Conservation (phyloP, 2,113 vertebrate genomes). For the Polyodon spathula region DNA sequence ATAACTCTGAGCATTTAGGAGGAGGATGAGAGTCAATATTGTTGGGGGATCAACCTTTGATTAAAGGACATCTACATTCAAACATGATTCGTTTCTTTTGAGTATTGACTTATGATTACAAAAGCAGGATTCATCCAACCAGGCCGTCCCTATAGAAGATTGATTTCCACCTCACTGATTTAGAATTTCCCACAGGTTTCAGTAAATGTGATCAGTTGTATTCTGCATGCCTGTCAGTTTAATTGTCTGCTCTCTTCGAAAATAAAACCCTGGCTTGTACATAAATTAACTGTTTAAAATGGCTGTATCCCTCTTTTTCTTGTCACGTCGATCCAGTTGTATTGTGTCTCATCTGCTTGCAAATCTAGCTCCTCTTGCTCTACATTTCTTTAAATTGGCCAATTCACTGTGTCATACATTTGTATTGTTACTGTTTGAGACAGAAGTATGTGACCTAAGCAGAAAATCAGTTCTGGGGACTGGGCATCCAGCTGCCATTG, state of each 20-base stretch:
- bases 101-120: neutral
- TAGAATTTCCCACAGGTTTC: neutral
- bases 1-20: conserved; percentile 3
- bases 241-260: neutral
- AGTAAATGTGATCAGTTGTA: conserved; percentile 5
- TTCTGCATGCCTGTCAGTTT: neutral
- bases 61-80: conserved; percentile 2
- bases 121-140: conserved; percentile 1
- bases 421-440: neutral
- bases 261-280: neutral
- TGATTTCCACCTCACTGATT: conserved; percentile 5
- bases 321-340: neutral
- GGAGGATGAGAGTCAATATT: conserved; percentile 8
- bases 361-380: neutral
- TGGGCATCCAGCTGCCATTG: too few species aligned
- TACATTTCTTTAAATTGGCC: neutral
- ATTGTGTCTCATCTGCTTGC: neutral
- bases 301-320: neutral
- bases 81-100: neutral
- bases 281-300: conserved; percentile 1
- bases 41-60: neutral
- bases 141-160: conserved; percentile 1
- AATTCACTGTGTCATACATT: too few species aligned
- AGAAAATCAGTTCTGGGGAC: neutral
- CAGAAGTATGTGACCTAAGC: neutral